Percentiles rank a stretch among this genome's conserved stretches.
Conservation (phyloP, 2,113 vertebrate species). For the Trogon surrucura region DNA sequence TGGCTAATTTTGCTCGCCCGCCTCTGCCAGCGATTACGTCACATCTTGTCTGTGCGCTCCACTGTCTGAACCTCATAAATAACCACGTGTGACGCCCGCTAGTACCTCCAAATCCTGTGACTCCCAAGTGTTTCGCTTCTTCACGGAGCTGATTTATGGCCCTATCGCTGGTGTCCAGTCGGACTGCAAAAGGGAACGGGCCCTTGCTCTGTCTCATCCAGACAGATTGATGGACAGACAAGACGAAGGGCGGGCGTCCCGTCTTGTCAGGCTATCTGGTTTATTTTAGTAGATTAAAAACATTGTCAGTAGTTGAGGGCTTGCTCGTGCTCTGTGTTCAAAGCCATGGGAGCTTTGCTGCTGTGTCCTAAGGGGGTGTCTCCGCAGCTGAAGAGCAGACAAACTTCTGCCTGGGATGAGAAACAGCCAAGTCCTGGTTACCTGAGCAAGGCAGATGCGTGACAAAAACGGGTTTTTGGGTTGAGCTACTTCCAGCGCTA, state of each 20-base stretch:
- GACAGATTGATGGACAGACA: not conserved
- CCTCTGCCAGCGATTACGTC: constrained; percentile 28
- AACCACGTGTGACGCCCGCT: not conserved
- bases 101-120: not conserved
- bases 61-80: constrained; percentile 19
- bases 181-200: not conserved
- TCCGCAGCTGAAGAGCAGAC: not conserved
- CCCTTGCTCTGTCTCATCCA: not conserved
- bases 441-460: not conserved
- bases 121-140: constrained; percentile 30
- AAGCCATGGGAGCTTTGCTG: not conserved
- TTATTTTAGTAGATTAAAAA: constrained; percentile 1
- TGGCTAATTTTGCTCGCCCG: constrained; percentile 2
- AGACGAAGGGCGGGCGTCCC: not conserved
- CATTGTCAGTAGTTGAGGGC: not conserved
- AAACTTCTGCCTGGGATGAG: not conserved
- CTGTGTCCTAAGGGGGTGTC: not conserved
- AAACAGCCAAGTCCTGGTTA: not conserved
- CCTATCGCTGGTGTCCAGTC: not conserved
- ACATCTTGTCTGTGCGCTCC: not conserved
- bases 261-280: not conserved
- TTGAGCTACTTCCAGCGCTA: not conserved
- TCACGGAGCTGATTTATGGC: constrained; percentile 27
- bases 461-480: not conserved
- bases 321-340: not conserved